Base-by-base conservation (phyloP, 2,797 vertebrate genomes). In the Cuculus canorus region DNA sequence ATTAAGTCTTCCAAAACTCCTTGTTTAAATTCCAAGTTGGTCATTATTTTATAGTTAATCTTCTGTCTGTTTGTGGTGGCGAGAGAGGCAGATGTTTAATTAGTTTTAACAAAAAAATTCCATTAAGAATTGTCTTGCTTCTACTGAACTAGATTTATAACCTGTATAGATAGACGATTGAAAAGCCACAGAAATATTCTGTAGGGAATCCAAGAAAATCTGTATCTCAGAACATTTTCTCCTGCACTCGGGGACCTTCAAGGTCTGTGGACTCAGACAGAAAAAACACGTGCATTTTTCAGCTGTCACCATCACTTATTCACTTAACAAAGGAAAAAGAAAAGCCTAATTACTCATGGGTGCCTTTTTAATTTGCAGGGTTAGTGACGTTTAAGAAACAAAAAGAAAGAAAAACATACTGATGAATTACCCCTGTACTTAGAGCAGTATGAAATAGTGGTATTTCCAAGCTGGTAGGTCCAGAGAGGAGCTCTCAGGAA, bases 131-230 rank as follows among this genome's bases (percentile, higher is more conserved):
- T 71, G 59, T 76, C 93, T 94, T 87, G 72, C 88, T 94, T 77
- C 35, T 71, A 27, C 88, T 89, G 91, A 97, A 85, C 76, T 59
- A 86, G 91, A 97, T 96, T 96, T 97, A 95, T 96, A 93, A 96
- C 92, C 86, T 93, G 75, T 82, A 64, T 78, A 95, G 95, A 93
- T 68, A 86, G 79, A 91, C 94, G 94, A 95, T 61, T 89, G 92
- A 92, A 92, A 88, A 95, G 70, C 61, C 68, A 88, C 50, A 94
- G 88, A 90, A 94, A 54, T 87, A 94, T 91, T 90, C 92, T 69
- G 2, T 65, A 75, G 92, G 86, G 95, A 96, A 92, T 76, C 56
- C 71, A 88, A 93, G 91, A 84, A 96, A 96, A 96, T 82, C 53
- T 93, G 78, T 82, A 64, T 92, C 84, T 93, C 48, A 8, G 88